Percentiles rank a stretch among this genome's conserved stretches.
These are phyloP conservation scores for Lepidostoma basale DNA, from an alignment of 1,140 invertebrate genomes.

Conservation along the genomic window DNA sequence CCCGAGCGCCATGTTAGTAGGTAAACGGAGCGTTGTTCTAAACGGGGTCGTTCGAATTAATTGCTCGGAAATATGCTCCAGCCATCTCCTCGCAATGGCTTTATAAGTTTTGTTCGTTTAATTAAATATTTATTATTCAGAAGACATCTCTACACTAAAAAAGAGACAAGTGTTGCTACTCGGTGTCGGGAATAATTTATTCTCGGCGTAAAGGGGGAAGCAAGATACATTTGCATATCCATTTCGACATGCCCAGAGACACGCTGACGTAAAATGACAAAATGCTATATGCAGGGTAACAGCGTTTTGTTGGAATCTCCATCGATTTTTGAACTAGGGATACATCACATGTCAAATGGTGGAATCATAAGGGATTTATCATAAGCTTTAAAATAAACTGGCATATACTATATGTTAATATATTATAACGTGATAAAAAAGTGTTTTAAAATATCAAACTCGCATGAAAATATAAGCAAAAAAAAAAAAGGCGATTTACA, in stretches of 20 bases:
- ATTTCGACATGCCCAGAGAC: slow-evolving; percentile 16
- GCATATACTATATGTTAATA: too few species aligned
- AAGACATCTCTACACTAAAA: slow-evolving; percentile 26
- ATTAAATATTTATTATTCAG: slow-evolving; percentile 29
- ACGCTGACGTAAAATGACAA: too few species aligned
- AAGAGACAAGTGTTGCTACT: slow-evolving; percentile 16
- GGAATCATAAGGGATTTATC: too few species aligned
- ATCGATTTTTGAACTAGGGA: too few species aligned
- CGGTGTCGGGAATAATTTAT: slow-evolving; percentile 24
- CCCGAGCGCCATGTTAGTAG: not conserved
- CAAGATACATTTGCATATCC: slow-evolving; percentile 14
- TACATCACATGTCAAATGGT: too few species aligned
- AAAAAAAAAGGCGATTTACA: too few species aligned
- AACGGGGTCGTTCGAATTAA: slow-evolving; percentile 28
- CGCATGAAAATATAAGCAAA: too few species aligned
- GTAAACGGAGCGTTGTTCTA: slow-evolving; percentile 2
- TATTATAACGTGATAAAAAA: too few species aligned
- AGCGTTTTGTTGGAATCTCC: too few species aligned
- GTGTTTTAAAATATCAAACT: too few species aligned
- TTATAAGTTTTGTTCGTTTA: slow-evolving; percentile 32
- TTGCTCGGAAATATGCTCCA: slow-evolving; percentile 11
- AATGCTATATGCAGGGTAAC: too few species aligned
- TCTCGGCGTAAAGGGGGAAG: not conserved
- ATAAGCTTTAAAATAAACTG: too few species aligned
- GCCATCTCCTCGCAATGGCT: not conserved